These are phyloP conservation scores for Melolontha melolontha DNA, from an alignment of 2,888 invertebrate genomes.

Conservation along the genomic window DNA sequence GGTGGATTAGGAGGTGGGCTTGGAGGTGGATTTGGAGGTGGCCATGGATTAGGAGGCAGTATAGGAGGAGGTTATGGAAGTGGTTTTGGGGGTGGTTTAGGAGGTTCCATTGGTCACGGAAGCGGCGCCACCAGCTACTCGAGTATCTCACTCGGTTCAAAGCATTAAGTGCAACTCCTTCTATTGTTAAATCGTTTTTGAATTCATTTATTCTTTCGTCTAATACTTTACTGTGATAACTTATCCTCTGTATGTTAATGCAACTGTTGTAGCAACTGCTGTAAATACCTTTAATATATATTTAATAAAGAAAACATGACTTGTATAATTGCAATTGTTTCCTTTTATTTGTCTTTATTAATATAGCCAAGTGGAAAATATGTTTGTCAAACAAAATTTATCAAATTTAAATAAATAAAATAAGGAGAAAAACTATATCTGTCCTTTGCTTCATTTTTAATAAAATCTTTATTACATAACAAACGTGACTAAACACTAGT, in stretches of 20 bases:
- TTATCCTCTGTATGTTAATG: slow-evolving; percentile 38
- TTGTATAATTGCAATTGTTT: background rate
- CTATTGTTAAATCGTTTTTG: slow-evolving; percentile 25
- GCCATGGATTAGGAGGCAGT: too few relatives aligned
- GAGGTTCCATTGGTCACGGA: slow-evolving; percentile 44
- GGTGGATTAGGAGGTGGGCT: too few relatives aligned
- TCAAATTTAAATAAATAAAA: too few relatives aligned
- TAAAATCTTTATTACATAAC: slow-evolving; percentile 28
- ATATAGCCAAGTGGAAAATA: too few relatives aligned
- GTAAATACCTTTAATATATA: slow-evolving; percentile 28
- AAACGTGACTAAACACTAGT: slow-evolving; percentile 29
- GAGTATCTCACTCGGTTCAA: slow-evolving; percentile 55
- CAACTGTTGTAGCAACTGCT: slow-evolving; percentile 18
- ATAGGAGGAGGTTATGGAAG: too few relatives aligned
- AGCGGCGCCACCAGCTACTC: slow-evolving; percentile 55
- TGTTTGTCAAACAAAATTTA: too few relatives aligned
- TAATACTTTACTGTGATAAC: slow-evolving; percentile 49
- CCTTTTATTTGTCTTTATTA: too few relatives aligned
- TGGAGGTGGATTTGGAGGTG: too few relatives aligned
- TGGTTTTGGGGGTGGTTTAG: too few relatives aligned
- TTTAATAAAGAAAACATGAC: slow-evolving; percentile 18
- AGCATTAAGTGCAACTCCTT: slow-evolving; percentile 38
- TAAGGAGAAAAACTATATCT: background rate
- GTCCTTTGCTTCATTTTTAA: slow-evolving; percentile 14
- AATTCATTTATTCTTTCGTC: slow-evolving; percentile 45